Percentiles rank a stretch among this genome's conserved stretches.
These are phyloP conservation scores for Tiliqua scincoides DNA, from an alignment of 2,113 vertebrate genomes.

Conservation along the genomic window DNA sequence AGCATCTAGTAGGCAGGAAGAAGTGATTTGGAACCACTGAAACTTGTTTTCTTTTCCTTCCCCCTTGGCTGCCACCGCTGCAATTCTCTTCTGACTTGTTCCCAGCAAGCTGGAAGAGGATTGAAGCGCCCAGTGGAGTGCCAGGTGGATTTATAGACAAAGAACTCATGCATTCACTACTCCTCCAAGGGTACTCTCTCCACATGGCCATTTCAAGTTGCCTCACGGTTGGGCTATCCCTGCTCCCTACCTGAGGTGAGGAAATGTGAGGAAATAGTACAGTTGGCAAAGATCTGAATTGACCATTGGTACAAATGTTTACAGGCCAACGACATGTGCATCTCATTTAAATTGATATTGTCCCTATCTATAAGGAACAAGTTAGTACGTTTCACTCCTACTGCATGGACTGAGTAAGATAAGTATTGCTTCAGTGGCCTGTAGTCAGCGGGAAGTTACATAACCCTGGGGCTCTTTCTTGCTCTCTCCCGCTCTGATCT, in stretches of 20 bases:
- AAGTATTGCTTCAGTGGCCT: neutral
- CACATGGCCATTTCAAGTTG: too few species aligned
- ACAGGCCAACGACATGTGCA: neutral
- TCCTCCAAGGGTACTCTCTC: too few species aligned
- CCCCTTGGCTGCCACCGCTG: too few species aligned
- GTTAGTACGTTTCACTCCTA: neutral
- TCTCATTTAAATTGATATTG: neutral
- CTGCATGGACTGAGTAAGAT: neutral
- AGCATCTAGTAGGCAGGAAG: too few species aligned
- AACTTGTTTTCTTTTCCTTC: too few species aligned
- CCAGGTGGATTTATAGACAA: too few species aligned
- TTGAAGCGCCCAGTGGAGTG: too few species aligned
- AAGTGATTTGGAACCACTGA: too few species aligned
- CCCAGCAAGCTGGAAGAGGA: too few species aligned
- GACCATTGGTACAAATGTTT: neutral
- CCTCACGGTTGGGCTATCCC: too few species aligned
- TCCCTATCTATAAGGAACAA: neutral
- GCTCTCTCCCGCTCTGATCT: conserved; percentile 80
- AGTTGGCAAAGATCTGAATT: neutral
- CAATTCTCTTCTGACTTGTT: too few species aligned
- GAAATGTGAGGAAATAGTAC: neutral
- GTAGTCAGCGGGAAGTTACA: conserved; percentile 61
- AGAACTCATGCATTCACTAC: too few species aligned
- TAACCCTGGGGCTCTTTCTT: conserved; percentile 59
- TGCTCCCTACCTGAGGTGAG: neutral